phyloP scores from a whole-genome alignment of 2,888 invertebrate genomes.

The Chorisops tibialis region DNA sequence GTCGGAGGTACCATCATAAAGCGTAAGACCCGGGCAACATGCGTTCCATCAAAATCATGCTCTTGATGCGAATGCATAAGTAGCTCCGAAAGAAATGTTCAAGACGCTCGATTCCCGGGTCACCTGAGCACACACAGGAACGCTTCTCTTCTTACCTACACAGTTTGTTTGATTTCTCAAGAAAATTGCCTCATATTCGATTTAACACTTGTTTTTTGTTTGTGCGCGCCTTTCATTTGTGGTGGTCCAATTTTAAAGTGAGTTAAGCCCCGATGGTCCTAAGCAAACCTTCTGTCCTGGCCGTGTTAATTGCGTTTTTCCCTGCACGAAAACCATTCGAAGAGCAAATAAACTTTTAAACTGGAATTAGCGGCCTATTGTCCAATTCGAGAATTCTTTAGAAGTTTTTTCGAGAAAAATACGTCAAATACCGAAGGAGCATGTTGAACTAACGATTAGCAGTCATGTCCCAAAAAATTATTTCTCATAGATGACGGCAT shows the following conservation, averaged over 20 bases:
- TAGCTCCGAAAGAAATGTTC: too few relatives aligned
- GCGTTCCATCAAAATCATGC: too few relatives aligned
- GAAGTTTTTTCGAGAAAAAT: neutral
- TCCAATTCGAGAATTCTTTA: conserved; percentile 5
- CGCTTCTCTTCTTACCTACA: too few relatives aligned
- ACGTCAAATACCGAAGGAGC: neutral
- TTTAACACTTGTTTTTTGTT: neutral
- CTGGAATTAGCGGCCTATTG: conserved; percentile 17
- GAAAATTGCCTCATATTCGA: neutral
- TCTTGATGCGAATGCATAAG: too few relatives aligned
- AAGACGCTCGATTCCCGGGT: conserved; percentile 1
- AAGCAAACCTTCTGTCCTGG: conserved; percentile 15
- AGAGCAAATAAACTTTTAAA: neutral
- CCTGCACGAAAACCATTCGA: too few relatives aligned
- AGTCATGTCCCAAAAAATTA: conserved; percentile 3
- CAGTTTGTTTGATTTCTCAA: conserved; percentile 4
- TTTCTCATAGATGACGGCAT: conserved; percentile 17
- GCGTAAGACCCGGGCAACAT: too few relatives aligned
- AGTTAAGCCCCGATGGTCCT: conserved; percentile 11
- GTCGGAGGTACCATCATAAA: too few relatives aligned
- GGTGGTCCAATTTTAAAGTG: conserved; percentile 13
- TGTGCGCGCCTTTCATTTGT: neutral
- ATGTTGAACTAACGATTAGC: conserved; percentile 20
- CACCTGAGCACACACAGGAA: conserved; percentile 5
- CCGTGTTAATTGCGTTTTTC: conserved; percentile 18